These are phyloP conservation scores for Macrosteles quadrilineatus DNA, from an alignment of 1,140 invertebrate genomes.

Conservation along the genomic window DNA sequence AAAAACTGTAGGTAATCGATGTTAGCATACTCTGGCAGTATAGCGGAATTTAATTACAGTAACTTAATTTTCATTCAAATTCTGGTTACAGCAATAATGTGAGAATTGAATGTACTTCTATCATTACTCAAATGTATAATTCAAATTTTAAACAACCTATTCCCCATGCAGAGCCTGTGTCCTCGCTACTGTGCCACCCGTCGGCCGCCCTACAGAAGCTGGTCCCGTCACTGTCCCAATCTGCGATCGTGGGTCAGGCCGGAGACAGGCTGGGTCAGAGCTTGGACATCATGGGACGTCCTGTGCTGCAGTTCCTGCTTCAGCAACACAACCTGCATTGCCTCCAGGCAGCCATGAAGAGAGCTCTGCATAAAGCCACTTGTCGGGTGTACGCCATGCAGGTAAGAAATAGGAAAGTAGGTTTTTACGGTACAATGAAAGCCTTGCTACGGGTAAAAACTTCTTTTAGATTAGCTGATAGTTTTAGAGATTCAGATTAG, in stretches of 20 bases:
- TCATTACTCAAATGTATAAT: too few species aligned
- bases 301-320: conserved; percentile 80
- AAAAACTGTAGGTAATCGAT: too few species aligned
- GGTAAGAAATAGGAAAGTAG: conserved; percentile 41
- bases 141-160: too few species aligned
- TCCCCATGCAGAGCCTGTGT: conserved; percentile 14
- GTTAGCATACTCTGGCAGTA: too few species aligned
- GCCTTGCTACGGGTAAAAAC: too few species aligned
- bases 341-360: conserved; percentile 78
- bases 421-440: too few species aligned
- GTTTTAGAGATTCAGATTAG: not conserved
- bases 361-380: conserved; percentile 78
- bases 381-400: conserved; percentile 86
- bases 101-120: too few species aligned
- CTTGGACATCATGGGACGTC: conserved; percentile 59
- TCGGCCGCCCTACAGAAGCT: conserved; percentile 74
- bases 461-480: conserved; percentile 22
- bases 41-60: too few species aligned
- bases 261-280: conserved; percentile 47
- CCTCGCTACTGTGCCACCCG: conserved; percentile 77
- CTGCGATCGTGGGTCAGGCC: conserved; percentile 53
- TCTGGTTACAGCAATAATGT: too few species aligned
- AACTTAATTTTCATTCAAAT: too few species aligned
- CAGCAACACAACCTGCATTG: conserved; percentile 83
- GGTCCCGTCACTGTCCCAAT: conserved; percentile 62